Conservation (phyloP, 2,113 vertebrate genomes). For the Atherinomorus stipes region DNA sequence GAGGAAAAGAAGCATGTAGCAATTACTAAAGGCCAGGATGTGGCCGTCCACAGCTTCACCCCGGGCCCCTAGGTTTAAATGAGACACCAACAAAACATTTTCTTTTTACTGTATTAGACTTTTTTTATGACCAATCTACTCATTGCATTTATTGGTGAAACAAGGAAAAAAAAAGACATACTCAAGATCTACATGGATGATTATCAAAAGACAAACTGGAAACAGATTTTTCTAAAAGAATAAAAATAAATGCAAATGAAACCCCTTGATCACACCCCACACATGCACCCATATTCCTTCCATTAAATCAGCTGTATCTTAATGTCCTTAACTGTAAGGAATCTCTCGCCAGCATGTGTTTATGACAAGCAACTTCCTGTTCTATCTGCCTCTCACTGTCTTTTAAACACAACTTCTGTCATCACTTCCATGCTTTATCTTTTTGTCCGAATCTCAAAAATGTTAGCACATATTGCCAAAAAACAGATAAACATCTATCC, state of each 20-base stretch:
- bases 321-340: neutral
- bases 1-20: conserved; percentile 78
- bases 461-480: conserved; percentile 10
- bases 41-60: conserved; percentile 70
- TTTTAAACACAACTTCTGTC: conserved; percentile 16
- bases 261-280: neutral
- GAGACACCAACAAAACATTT: conserved; percentile 32
- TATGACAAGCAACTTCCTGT: conserved; percentile 12
- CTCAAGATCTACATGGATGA: neutral
- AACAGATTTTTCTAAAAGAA: neutral
- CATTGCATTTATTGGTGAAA: conserved; percentile 2
- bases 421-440: neutral
- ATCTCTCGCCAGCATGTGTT: neutral
- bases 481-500: conserved; percentile 6
- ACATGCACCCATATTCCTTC: too few species aligned
- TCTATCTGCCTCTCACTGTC: conserved; percentile 33
- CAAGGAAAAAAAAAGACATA: neutral
- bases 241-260: neutral
- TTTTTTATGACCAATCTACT: conserved; percentile 11
- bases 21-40: conserved; percentile 81
- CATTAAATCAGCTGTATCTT: too few species aligned
- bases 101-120: conserved; percentile 29
- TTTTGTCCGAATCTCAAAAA: neutral
- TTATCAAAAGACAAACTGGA: neutral
- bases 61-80: conserved; percentile 59